Percentiles rank a stretch among this genome's conserved stretches.
Conservation (phyloP, 2,888 invertebrate genomes). For the Andrena dorsata region DNA sequence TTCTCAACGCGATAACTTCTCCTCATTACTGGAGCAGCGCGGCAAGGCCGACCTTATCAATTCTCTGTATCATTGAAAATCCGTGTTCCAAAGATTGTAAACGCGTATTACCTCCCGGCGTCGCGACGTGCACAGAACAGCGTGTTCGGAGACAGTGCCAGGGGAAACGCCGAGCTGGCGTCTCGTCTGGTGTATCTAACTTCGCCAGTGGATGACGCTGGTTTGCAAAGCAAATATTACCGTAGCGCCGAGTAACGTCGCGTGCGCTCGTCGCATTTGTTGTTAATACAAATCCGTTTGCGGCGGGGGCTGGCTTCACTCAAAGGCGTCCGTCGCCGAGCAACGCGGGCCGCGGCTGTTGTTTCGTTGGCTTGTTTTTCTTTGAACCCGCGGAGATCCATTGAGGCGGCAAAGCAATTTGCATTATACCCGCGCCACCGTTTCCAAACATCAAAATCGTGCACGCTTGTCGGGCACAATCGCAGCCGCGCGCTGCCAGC, state of each 20-base stretch:
- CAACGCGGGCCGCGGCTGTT: neutral
- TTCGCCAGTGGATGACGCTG: neutral
- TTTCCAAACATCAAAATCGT: conserved; percentile 29
- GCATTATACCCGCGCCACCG: conserved; percentile 4
- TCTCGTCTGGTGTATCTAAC: neutral
- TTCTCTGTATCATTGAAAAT: conserved; percentile 7
- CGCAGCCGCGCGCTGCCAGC: conserved; percentile 22
- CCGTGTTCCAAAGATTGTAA: neutral
- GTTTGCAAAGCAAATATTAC: conserved; percentile 6
- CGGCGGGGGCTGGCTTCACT: neutral
- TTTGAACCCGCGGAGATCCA: neutral
- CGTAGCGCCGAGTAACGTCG: too few relatives aligned
- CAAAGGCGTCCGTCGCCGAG: conserved; percentile 1
- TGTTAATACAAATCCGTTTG: conserved; percentile 11
- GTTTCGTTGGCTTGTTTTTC: neutral
- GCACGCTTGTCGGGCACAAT: conserved; percentile 31
- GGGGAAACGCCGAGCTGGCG: neutral
- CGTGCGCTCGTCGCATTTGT: neutral
- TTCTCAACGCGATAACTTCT: conserved; percentile 11
- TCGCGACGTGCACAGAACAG: neutral
- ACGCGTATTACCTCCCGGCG: neutral
- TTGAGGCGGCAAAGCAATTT: conserved; percentile 4
- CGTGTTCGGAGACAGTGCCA: neutral
- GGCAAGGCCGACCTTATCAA: conserved; percentile 6
- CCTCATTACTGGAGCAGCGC: conserved; percentile 40